phyloP scores from a whole-genome alignment of 2,888 invertebrate genomes.

The Parapristionchus giblindavisi region DNA sequence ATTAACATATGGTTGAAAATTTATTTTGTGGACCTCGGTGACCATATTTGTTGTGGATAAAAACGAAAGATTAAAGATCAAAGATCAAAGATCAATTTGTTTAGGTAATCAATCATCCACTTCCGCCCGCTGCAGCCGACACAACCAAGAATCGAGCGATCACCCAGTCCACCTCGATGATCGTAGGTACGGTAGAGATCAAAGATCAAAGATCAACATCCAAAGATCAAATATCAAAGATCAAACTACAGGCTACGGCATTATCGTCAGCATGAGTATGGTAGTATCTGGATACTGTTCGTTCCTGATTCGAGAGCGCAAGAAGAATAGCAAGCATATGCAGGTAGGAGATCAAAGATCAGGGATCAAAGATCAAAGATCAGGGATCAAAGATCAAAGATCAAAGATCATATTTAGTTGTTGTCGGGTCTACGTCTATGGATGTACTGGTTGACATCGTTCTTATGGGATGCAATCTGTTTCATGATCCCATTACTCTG shows the following conservation, averaged over 20 bases:
- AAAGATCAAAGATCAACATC: constrained; percentile 10
- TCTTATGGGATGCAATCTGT: constrained; percentile 59
- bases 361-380: too few species aligned
- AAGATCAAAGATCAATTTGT: too few species aligned
- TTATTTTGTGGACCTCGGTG: too few species aligned
- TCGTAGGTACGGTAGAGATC: constrained; percentile 6
- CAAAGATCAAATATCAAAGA: background rate
- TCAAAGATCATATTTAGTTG: constrained; percentile 38
- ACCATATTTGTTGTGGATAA: too few species aligned
- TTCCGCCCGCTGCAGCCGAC: constrained; percentile 42
- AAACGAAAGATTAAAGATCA: too few species aligned
- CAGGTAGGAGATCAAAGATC: too few species aligned
- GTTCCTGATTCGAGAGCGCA: constrained; percentile 62
- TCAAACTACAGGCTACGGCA: constrained; percentile 29
- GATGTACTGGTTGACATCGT: constrained; percentile 62
- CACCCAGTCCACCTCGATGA: constrained; percentile 16
- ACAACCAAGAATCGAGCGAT: constrained; percentile 19
- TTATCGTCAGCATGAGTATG: constrained; percentile 41
- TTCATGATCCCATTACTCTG: constrained; percentile 52
- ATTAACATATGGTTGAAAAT: too few species aligned
- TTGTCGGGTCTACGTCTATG: constrained; percentile 59
- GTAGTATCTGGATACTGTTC: constrained; percentile 55
- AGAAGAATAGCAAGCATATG: constrained; percentile 66
- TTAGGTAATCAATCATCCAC: constrained; percentile 56
- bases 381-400: too few species aligned